These are phyloP conservation scores for Acrobasis consociella DNA, from an alignment of 2,888 invertebrate species.

Conservation along the genomic window DNA sequence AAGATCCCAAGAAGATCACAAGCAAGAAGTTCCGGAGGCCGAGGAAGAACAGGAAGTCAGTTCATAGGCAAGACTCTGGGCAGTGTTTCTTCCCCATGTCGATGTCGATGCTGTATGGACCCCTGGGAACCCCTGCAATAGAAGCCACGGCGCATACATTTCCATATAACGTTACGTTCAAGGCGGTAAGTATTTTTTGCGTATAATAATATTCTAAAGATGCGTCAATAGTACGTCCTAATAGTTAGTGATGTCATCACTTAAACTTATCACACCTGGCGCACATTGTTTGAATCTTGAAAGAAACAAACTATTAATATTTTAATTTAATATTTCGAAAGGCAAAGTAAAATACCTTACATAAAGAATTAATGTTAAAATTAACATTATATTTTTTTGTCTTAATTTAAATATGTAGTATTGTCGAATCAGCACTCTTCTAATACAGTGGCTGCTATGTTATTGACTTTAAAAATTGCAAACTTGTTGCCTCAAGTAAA, in stretches of 20 bases:
- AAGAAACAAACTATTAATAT: neutral
- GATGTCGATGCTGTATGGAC: conserved; percentile 93
- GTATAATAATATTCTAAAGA: neutral
- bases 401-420: too few species aligned
- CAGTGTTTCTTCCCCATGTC: conserved; percentile 90
- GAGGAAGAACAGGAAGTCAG: conserved; percentile 70
- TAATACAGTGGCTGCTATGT: too few species aligned
- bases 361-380: too few species aligned
- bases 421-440: too few species aligned
- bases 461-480: too few species aligned
- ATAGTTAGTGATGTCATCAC: neutral
- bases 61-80: conserved; percentile 63
- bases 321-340: too few species aligned
- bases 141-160: conserved; percentile 83
- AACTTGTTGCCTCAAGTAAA: too few species aligned
- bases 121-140: conserved; percentile 84
- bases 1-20: conserved; percentile 59
- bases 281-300: neutral
- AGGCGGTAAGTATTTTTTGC: conserved; percentile 84
- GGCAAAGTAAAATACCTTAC: too few species aligned
- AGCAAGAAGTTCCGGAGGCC: conserved; percentile 61
- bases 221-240: conserved; percentile 6
- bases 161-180: conserved; percentile 95
- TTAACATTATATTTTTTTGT: too few species aligned
- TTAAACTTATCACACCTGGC: neutral